Evolutionary conservation across 2,888 invertebrate genomes (phyloP), one percentile per base, ranked within the genome.

Genomic region (Tipula helvola): DNA sequence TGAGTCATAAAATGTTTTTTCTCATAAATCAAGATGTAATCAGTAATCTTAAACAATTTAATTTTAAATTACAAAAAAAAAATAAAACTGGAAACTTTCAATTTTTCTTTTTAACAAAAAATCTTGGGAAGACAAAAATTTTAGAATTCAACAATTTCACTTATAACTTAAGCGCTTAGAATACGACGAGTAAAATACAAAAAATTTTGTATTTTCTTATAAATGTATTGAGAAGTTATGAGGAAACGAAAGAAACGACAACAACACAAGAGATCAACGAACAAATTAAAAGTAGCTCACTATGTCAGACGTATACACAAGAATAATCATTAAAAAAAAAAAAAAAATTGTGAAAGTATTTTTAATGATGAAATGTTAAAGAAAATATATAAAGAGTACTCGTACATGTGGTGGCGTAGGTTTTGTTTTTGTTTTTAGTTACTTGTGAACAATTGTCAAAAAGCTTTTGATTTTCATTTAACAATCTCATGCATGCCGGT

Each of bases 311-410:
- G 18, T 18, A 85, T 8, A 42, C 42, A 85, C 39, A 84, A 39
- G n/a, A 84, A 39, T 16, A 39, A 41, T 39, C n/a, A 84, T 16
- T 39, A 39, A 28, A 28, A 28, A 28, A 39, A 84, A 84, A 84
- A 84, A 39, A 39, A 84, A 84, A 84, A 18, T 85, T 85, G 85
- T 85, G 85, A 85, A 85, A 85, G 85, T 85, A 85, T 85, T 42
- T 42, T 85, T 39, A 28, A 28, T 84, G 16, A 71, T 71, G 28
- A 71, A 71, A 71, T 71, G 71, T 71, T 71, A 71, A 71, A 71
- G 71, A 71, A 71, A 71, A 71, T 28, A 71, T 13, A 71, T 28
- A 28, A 57, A 16, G 52, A 57, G 28, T 28, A 28, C 28, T 28
- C n/a, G 5, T 16, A 52, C 52, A 16, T n/a, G 52, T 52, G 52